A percentile compares a stretch with the other conserved stretches of the same genome.
Evolutionary conservation across 2,113 vertebrate genomes (phyloP).

Genomic region (Poeciliopsis turrubarensis): DNA sequence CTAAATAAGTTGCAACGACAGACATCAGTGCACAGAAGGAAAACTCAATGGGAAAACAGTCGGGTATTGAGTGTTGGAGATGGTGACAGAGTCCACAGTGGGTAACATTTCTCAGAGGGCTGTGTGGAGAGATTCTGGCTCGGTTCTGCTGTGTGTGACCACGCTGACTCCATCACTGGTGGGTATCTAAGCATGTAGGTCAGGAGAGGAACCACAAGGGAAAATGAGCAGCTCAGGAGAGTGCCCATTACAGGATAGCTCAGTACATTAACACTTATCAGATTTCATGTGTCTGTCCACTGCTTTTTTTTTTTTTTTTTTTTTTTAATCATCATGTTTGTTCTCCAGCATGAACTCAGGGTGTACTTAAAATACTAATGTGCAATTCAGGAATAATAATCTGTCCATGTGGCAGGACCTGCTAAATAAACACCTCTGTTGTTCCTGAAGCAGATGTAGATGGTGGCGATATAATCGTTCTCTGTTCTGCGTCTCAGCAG

Average conservation of each 20-base stretch:
- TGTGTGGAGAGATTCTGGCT: conserved; percentile 41
- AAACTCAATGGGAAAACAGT: neutral
- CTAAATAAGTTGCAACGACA: neutral
- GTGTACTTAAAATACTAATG: conserved; percentile 5
- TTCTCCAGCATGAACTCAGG: neutral
- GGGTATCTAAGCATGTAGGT: conserved; percentile 50
- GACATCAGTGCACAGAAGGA: neutral
- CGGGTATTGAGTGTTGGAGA: conserved; percentile 38
- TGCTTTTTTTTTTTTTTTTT: too few species aligned
- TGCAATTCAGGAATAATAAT: conserved; percentile 51
- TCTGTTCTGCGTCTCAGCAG: conserved; percentile 9
- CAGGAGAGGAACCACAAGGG: conserved; percentile 46
- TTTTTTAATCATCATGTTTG: too few species aligned
- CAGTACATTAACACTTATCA: conserved; percentile 17
- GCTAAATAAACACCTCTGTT: conserved; percentile 7
- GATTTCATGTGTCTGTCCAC: conserved; percentile 4
- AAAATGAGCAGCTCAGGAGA: conserved; percentile 33
- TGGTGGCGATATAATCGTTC: conserved; percentile 22
- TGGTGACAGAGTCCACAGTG: conserved; percentile 53
- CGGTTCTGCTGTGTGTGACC: conserved; percentile 52
- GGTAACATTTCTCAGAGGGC: conserved; percentile 63
- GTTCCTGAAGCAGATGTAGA: conserved; percentile 23
- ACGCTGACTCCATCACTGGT: conserved; percentile 43
- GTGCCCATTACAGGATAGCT: conserved; percentile 17
- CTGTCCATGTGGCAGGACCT: conserved; percentile 15